phyloP scores from a whole-genome alignment of 2,797 vertebrate species.

The Epinephelus coioides region DNA sequence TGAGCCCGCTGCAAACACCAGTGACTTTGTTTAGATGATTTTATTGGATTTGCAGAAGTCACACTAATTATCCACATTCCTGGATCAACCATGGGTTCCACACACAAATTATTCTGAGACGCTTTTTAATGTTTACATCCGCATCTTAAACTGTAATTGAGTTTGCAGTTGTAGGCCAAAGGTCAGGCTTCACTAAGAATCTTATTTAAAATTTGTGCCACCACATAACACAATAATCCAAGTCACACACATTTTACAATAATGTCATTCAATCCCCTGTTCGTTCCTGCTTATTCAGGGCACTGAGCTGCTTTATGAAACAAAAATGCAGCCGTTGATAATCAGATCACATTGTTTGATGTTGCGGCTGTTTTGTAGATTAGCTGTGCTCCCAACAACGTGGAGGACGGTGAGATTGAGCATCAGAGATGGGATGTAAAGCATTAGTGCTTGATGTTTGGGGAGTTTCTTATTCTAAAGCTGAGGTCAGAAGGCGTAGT shows the following conservation, averaged over 20 bases:
- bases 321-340: slow-evolving; percentile 11
- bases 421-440: not conserved
- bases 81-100: not conserved
- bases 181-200: slow-evolving; percentile 16
- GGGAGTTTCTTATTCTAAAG: not conserved
- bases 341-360: slow-evolving; percentile 30
- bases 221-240: slow-evolving; percentile 44
- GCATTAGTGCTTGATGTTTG: not conserved
- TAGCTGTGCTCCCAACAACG: not conserved
- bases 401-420: not conserved
- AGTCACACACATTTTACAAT: slow-evolving; percentile 52
- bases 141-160: not conserved
- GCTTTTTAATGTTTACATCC: not conserved
- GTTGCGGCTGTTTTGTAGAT: not conserved
- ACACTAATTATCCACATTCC: slow-evolving; percentile 11
- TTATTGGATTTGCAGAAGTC: not conserved
- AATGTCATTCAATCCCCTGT: slow-evolving; percentile 23
- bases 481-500: not conserved
- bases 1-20: not conserved
- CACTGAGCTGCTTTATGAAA: slow-evolving; percentile 33
- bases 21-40: slow-evolving; percentile 5
- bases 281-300: slow-evolving; percentile 18
- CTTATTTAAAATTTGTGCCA: not conserved
- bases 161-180: slow-evolving; percentile 10
- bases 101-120: not conserved